Evolutionary conservation across 2,113 vertebrate genomes (phyloP).

Genomic region (Phyllopteryx taeniolatus): DNA sequence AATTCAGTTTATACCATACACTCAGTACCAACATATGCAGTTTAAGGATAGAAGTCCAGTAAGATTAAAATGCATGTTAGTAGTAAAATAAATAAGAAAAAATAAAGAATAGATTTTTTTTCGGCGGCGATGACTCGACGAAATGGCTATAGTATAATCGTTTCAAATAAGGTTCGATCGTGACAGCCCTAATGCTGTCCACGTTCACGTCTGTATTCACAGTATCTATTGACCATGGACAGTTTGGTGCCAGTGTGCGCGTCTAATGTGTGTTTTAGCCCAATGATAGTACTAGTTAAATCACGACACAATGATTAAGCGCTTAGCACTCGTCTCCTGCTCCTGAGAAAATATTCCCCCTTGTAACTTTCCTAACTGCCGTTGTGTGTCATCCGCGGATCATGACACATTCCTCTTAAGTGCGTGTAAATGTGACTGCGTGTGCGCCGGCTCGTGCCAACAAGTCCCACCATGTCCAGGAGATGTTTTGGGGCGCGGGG

Average conservation of each 20-base stretch:
- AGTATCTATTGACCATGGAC: not conserved
- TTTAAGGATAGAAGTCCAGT: too few species aligned
- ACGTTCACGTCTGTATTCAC: not conserved
- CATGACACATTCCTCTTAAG: slow-evolving; percentile 54
- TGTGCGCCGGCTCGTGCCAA: not conserved
- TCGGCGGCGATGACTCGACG: too few species aligned
- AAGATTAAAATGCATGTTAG: too few species aligned
- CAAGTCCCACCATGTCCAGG: slow-evolving; percentile 80
- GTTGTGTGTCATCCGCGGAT: slow-evolving; percentile 37
- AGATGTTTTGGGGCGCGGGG: slow-evolving; percentile 73
- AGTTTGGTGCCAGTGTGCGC: not conserved
- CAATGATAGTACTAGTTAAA: slow-evolving; percentile 68
- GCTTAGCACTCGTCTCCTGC: slow-evolving; percentile 64
- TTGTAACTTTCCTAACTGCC: slow-evolving; percentile 1
- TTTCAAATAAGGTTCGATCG: too few species aligned
- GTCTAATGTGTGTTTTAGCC: slow-evolving; percentile 52
- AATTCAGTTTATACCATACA: too few species aligned
- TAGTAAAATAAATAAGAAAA: too few species aligned
- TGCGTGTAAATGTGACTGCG: not conserved
- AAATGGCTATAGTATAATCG: too few species aligned
- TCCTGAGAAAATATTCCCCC: slow-evolving; percentile 50
- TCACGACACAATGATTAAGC: slow-evolving; percentile 65
- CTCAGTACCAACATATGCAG: too few species aligned
- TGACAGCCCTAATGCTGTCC: too few species aligned
- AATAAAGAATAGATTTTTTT: too few species aligned